phyloP scores from a whole-genome alignment of 2,888 invertebrate species.

The Halictus ligatus region DNA sequence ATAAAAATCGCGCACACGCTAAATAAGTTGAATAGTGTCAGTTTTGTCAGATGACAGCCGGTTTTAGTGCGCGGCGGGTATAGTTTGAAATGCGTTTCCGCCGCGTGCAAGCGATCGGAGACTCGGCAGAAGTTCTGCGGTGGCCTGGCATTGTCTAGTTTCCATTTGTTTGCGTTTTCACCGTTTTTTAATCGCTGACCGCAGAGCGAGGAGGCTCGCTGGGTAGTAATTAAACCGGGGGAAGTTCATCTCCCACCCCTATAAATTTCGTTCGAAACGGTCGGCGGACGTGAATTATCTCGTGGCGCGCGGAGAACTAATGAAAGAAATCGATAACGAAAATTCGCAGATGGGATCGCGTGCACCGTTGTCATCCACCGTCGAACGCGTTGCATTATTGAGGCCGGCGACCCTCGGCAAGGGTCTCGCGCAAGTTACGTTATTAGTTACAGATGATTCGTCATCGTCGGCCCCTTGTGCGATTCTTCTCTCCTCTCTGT shows the following conservation, averaged over 20 bases:
- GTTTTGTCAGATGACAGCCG: too few species aligned
- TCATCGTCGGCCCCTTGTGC: slow-evolving; percentile 31
- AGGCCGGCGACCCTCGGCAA: slow-evolving; percentile 11
- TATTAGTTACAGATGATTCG: slow-evolving; percentile 58
- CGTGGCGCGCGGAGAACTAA: background rate
- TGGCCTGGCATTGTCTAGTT: background rate
- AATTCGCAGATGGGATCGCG: slow-evolving; percentile 34
- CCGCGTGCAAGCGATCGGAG: background rate
- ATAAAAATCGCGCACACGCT: too few species aligned
- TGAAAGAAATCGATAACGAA: slow-evolving; percentile 30
- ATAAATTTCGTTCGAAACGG: background rate
- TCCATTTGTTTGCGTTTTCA: background rate
- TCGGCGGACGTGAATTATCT: background rate
- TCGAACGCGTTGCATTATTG: slow-evolving; percentile 45
- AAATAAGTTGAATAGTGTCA: too few species aligned
- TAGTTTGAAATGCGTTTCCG: background rate
- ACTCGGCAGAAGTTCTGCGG: background rate
- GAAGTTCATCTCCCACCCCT: background rate
- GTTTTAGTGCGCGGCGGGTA: too few species aligned
- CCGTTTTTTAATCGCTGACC: background rate
- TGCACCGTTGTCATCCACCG: slow-evolving; percentile 21
- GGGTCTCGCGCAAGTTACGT: slow-evolving; percentile 55
- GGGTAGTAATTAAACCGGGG: background rate
- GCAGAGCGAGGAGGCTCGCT: background rate
- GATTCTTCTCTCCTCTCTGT: background rate